Base-by-base conservation (phyloP, 53 echinoderm and acorn worm species). In the Stichopus horrens region DNA sequence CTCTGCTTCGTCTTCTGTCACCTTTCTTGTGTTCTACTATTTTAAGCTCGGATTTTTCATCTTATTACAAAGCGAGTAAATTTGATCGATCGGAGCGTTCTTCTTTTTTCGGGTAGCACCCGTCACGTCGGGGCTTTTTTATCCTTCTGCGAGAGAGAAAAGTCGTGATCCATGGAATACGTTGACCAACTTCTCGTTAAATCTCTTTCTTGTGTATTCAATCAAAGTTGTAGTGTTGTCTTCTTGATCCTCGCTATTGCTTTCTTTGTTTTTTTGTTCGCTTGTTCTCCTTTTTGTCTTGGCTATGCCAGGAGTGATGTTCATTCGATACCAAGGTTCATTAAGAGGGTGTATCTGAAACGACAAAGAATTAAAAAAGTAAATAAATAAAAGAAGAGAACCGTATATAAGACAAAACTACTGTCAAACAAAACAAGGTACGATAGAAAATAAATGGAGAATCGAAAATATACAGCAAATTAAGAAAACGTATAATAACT, bases 241-340 rank as follows among this genome's bases (percentile, higher is more conserved):
- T 71, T 14, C n/a, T 18, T 71, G n/a, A 10, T 63, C 63, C 63
- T 63, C 10, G 5, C 4, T 16, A 10, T 63, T 4, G 14, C 9
- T 63, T 16, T 63, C 9, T 63, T 16, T 63, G 0, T 16, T 60
- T 14, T 60, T 14, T 16, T 60, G 2, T 60, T 14, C 63, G 5
- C 63, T 60, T 60, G 63, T 9, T 63, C 63, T 63, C 63, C 16
- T 14, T 14, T 63, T 14, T 63, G 11, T 63, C 63, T 63, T 16
- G 10, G 19, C 71, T 16, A 16, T n/a, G 7, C 71, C 37, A 37
- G 37, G 37, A 71, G 71, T 16, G n/a, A 18, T 18, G 71, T 71
- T 71, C 71, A 71, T 71, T 71, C 71, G 71, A 71, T 71, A 71
- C 71, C 71, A 71, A 20, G 18, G 18, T 71, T 71, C 71, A 71